Percentiles rank a stretch among this genome's conserved stretches.
phyloP scores from a whole-genome alignment of 1,140 invertebrate genomes.

The Dendrolimus kikuchii region DNA sequence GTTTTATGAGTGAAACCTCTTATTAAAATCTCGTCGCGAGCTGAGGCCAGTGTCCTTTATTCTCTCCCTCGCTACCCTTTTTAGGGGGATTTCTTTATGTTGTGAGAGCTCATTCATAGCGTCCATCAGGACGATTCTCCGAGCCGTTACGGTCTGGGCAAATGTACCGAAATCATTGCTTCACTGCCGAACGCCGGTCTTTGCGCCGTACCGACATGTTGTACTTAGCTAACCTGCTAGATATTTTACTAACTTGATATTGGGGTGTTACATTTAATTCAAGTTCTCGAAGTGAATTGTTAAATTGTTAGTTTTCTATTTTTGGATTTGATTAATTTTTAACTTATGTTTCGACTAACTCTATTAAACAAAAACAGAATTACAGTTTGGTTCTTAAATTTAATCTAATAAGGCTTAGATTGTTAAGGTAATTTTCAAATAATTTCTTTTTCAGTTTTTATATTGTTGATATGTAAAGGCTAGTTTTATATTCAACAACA shows the following conservation, averaged over 20 bases:
- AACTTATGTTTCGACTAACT: no score
- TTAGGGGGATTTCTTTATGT: slow-evolving; percentile 72
- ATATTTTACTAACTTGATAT: slow-evolving; percentile 30
- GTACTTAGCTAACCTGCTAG: slow-evolving; percentile 39
- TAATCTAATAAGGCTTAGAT: no score
- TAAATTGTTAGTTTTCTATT: no score
- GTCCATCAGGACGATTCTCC: slow-evolving; percentile 69
- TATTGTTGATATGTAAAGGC: no score
- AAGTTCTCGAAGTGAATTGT: slow-evolving; percentile 8
- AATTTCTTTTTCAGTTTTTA: no score
- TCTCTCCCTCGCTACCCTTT: slow-evolving; percentile 67
- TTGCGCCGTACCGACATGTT: slow-evolving; percentile 46
- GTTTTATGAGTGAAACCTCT: slow-evolving; percentile 4
- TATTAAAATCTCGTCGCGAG: slow-evolving; percentile 21
- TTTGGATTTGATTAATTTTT: no score
- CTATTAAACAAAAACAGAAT: no score
- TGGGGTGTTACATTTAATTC: slow-evolving; percentile 42
- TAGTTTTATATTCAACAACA: no score
- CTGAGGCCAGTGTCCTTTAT: slow-evolving; percentile 47
- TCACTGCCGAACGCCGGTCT: slow-evolving; percentile 45
- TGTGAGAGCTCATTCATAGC: slow-evolving; percentile 71
- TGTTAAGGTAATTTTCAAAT: no score
- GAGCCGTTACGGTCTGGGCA: slow-evolving; percentile 64
- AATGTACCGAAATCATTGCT: slow-evolving; percentile 72
- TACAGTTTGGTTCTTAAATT: no score